phyloP scores from a whole-genome alignment of 2,113 vertebrate genomes.

The Glaucidium brasilianum region DNA sequence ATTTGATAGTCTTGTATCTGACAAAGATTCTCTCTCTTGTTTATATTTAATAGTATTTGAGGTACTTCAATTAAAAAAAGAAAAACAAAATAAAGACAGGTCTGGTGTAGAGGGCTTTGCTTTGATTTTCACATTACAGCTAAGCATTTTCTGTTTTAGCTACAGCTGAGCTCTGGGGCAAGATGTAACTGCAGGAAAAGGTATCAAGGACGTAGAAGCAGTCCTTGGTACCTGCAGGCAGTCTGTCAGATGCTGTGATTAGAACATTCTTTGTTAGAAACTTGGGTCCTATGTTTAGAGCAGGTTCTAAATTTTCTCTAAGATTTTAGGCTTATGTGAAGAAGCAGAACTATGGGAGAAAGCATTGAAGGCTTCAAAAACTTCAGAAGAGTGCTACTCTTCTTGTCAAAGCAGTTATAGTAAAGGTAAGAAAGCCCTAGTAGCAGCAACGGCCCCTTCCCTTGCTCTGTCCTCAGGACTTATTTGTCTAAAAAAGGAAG shows the following conservation, averaged over 20 bases:
- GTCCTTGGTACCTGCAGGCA: neutral
- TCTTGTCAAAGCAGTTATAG: neutral
- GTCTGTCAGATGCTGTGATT: neutral
- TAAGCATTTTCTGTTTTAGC: neutral
- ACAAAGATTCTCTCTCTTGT: neutral
- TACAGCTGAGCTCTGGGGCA: neutral
- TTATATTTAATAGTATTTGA: rapidly evolving
- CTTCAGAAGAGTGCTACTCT: neutral
- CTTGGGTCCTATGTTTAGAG: neutral
- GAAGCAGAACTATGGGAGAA: neutral
- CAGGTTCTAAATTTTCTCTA: neutral
- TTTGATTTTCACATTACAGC: neutral
- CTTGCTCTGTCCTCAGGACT: neutral
- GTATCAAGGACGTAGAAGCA: neutral
- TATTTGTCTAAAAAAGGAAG: neutral
- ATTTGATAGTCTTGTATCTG: neutral
- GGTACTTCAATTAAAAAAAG: neutral
- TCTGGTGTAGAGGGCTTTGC: neutral
- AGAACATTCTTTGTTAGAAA: neutral
- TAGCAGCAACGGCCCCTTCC: neutral
- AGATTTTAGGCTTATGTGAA: neutral
- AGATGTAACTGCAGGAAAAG: too few species aligned
- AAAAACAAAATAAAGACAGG: rapidly evolving
- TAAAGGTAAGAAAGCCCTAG: neutral
- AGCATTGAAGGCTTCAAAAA: neutral